Evolutionary conservation across 2,888 invertebrate genomes (phyloP).

Genomic region (Aphrophora alni): DNA sequence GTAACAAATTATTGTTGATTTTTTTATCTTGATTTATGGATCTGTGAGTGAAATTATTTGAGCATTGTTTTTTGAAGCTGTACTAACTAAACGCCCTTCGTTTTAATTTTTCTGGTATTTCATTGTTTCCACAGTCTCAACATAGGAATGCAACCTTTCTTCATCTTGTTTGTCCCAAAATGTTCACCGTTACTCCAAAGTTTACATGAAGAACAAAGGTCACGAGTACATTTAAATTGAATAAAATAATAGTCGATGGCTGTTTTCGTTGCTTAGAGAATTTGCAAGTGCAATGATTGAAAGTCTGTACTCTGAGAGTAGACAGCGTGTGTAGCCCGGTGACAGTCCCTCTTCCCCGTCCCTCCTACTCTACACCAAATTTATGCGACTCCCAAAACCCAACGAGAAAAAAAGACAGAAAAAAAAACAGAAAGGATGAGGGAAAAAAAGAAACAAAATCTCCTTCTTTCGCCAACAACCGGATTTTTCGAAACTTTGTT

Average conservation of each 20-base stretch:
- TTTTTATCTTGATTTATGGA: too few relatives aligned
- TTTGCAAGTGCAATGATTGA: conserved; percentile 32
- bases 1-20: too few relatives aligned
- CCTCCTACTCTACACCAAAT: conserved; percentile 42
- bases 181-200: not conserved
- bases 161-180: not conserved
- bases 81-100: too few relatives aligned
- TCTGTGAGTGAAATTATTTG: too few relatives aligned
- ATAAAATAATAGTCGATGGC: not conserved
- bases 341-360: conserved; percentile 26
- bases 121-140: too few relatives aligned
- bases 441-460: conserved; percentile 30
- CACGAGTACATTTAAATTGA: not conserved
- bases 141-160: too few relatives aligned
- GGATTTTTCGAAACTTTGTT: conserved; percentile 46
- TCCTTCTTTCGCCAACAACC: conserved; percentile 43
- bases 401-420: conserved; percentile 42
- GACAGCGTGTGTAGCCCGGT: not conserved
- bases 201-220: not conserved
- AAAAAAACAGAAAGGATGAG: conserved; percentile 38
- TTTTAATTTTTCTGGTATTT: too few relatives aligned
- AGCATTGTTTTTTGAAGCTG: too few relatives aligned
- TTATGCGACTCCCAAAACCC: conserved; percentile 44
- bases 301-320: not conserved
- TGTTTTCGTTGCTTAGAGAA: not conserved